A percentile compares a stretch with the other conserved stretches of the same genome.
Evolutionary conservation across 2,797 vertebrate genomes (phyloP).

Genomic region (Florisuga fusca): DNA sequence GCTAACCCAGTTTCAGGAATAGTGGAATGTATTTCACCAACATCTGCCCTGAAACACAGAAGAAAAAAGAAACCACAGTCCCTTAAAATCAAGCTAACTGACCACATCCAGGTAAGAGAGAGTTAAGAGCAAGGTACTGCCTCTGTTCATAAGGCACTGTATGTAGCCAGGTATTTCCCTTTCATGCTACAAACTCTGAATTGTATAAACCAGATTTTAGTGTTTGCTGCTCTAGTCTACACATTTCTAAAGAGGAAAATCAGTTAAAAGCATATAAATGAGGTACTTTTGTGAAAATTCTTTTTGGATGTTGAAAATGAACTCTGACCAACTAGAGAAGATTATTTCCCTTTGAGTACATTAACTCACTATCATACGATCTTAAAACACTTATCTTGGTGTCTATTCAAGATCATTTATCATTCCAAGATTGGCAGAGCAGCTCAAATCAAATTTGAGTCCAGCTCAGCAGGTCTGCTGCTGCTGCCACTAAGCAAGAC

Average conservation of each 20-base stretch:
- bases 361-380: not conserved
- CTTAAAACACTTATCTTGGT: not conserved
- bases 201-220: not conserved
- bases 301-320: not conserved
- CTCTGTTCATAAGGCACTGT: not conserved
- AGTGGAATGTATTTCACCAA: conserved; percentile 71
- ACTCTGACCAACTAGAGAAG: not conserved
- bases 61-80: not conserved
- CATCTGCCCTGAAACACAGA: conserved; percentile 75
- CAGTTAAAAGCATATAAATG: not conserved
- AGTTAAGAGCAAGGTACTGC: not conserved
- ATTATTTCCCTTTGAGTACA: not conserved
- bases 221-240: not conserved
- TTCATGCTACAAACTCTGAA: not conserved
- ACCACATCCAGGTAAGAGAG: not conserved
- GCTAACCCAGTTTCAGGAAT: conserved; percentile 91
- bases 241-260: not conserved
- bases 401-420: not conserved
- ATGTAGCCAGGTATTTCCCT: not conserved
- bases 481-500: not conserved
- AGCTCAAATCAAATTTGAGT: not conserved
- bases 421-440: not conserved
- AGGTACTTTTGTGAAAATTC: not conserved
- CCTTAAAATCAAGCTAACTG: not conserved
- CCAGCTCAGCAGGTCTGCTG: not conserved